Evolutionary conservation across 1,140 invertebrate genomes (phyloP), one percentile per base, ranked within the genome.

Genomic region (Tetraneura akinire): DNA sequence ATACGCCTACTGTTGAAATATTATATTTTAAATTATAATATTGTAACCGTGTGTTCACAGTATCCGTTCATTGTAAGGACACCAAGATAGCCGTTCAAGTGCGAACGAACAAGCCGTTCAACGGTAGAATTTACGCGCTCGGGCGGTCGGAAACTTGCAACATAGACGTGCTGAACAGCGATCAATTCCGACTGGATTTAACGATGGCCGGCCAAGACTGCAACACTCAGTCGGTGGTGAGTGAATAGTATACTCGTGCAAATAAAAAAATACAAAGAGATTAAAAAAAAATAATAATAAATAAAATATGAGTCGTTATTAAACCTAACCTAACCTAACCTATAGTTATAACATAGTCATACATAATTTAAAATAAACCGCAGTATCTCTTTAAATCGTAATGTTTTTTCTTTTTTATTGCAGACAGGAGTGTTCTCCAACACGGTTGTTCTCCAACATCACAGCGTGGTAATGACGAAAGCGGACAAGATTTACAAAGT

Each of bases 401-500:
- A n/a, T 5, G 0, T 26, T 26, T 29, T 68, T 47, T 70, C 29
- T 51, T 29, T 23, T 21, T 23, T 81, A 76, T 82, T 80, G 81
- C 87, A 97, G 95, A 94, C 91, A 83, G 95, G 95, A 66, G 93
- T 96, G 37, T 97, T 96, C 85, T 95, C 94, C 18, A 97, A 97
- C 86, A 97, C 95, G 0, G 94, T 97, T 21, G 95, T 97, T 2
- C 89, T 97, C 1, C 96, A 97, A 86, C 95, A 97, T 84, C 95
- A 97, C 87, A 96, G 94, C 84, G 94, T 97, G 10, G 95, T 97
- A 3, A 96, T 97, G 93, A 97, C 95, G 14, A 97, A 97, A 87
- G 94, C 95, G 1, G 96, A 97, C 85, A 97, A 97, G 86, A 96
- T 97, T 83, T 97, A 97, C 89, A 96, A 96, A 87, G 94, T 97